Base-by-base conservation (phyloP, 2,888 invertebrate genomes). In the Polyploca ridens region DNA sequence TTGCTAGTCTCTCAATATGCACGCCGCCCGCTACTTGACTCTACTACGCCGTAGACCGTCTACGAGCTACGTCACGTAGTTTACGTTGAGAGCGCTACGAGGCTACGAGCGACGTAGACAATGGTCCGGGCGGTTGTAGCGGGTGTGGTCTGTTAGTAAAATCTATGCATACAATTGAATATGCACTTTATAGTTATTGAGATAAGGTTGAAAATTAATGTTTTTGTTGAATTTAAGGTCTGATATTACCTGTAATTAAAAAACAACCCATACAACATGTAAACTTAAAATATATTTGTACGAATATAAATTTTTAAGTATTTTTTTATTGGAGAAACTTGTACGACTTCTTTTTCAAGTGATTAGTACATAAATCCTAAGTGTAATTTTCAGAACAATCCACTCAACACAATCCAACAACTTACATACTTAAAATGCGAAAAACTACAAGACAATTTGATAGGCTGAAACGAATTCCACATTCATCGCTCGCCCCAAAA, bases 41-140 rank as follows among this genome's bases (percentile, higher is more conserved):
- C 66, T 83, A 84, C 87, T 86, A 86, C 85, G 84, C 62, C 87
- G 90, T 90, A 91, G 90, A 74, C 72, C 14, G 72, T 78, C 85
- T 87, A 87, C 85, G 82, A 75, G 80, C 83, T 78, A 82, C 83
- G 86, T 82, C 81, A 87, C 86, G 86, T 82, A 81, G 77, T 82
- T 83, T 81, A 85, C 87, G 86, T 79, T 70, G 74, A 78, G 61
- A 61, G 80, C 76, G 80, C 89, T 89, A 88, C 89, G 84, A 72
- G 60, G 81, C 85, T 88, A 87, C 88, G 83, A 69, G 65, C 75
- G 74, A 73, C 84, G 85, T 78, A 82, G 77, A 74, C 77, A 73
- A 75, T 41, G 27, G 19, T 19, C 27, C 19, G 16, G 19, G 27
- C 27, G 27, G 41, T 27, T 35, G 60, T 41, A 61, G 61, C 61